phyloP scores from a whole-genome alignment of 1,140 invertebrate genomes.

The Diachasmimorpha longicaudata region DNA sequence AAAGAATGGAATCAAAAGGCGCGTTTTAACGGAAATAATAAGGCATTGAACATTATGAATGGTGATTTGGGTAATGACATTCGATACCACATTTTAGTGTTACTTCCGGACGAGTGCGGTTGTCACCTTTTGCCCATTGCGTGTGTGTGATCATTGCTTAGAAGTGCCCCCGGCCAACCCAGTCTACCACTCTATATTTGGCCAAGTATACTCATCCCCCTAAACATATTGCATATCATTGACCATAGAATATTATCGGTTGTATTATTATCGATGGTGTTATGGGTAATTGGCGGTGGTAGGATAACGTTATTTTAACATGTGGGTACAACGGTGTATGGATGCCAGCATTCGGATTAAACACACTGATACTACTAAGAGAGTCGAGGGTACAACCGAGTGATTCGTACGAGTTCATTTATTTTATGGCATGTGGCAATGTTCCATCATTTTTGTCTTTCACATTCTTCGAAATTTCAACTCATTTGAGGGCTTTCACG shows the following conservation, averaged over 20 bases:
- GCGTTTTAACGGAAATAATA: neutral
- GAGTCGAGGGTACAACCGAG: neutral
- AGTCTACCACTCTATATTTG: constrained; percentile 57
- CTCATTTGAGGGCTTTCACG: neutral
- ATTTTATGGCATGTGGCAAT: constrained; percentile 28
- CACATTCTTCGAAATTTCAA: neutral
- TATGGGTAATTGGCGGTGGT: neutral
- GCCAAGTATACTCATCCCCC: constrained; percentile 45
- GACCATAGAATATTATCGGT: constrained; percentile 41
- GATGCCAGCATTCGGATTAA: neutral
- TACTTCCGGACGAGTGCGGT: constrained; percentile 35
- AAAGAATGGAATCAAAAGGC: neutral
- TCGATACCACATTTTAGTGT: constrained; percentile 26
- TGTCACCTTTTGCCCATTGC: constrained; percentile 42
- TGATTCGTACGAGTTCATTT: constrained; percentile 9
- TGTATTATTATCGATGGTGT: constrained; percentile 22
- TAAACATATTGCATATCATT: constrained; percentile 60
- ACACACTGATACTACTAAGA: neutral
- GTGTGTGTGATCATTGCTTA: constrained; percentile 40
- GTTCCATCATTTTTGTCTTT: constrained; percentile 16
- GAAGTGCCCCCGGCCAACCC: constrained; percentile 10
- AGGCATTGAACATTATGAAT: constrained; percentile 38
- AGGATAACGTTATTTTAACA: neutral
- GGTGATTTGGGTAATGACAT: constrained; percentile 48
- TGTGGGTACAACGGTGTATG: neutral